Conservation (phyloP, 2,797 vertebrate species). For the Argyrosomus regius region DNA sequence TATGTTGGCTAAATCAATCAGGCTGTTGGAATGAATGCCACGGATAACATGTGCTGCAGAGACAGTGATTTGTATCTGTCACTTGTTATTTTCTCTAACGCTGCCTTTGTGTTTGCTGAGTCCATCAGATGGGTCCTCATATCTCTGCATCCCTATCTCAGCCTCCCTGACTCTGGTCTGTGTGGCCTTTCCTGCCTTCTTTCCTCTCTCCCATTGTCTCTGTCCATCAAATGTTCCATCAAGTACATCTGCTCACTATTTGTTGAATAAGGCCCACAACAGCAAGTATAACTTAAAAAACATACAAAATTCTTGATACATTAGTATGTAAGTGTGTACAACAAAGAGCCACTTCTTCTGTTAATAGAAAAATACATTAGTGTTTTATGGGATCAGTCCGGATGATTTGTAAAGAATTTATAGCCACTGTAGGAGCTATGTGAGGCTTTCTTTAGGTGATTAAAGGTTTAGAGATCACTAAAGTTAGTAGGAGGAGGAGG, state of each 20-base stretch:
- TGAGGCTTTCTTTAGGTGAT: neutral
- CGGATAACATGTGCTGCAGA: constrained; percentile 29
- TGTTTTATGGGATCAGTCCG: neutral
- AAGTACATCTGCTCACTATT: neutral
- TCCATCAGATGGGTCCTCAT: constrained; percentile 32
- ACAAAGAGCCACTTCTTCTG: neutral
- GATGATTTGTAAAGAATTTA: neutral
- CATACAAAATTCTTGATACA: neutral
- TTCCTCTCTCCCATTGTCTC: neutral
- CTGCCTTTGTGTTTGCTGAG: constrained; percentile 40
- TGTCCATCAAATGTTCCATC: neutral
- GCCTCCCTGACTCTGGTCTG: neutral
- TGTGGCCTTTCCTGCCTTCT: neutral
- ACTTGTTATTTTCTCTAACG: constrained; percentile 69
- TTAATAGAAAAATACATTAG: neutral
- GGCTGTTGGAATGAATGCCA: constrained; percentile 37
- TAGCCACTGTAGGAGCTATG: neutral
- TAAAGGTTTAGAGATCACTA: too few species aligned
- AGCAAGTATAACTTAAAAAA: neutral
- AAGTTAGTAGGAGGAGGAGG: too few species aligned
- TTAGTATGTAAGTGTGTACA: neutral
- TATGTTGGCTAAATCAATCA: constrained; percentile 58
- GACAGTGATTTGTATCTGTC: constrained; percentile 70
- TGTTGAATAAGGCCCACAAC: neutral
- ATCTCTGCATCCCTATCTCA: constrained; percentile 16